Percentiles rank a stretch among this genome's conserved stretches.
phyloP scores from a whole-genome alignment of 2,113 vertebrate genomes.

The Serinus canaria region DNA sequence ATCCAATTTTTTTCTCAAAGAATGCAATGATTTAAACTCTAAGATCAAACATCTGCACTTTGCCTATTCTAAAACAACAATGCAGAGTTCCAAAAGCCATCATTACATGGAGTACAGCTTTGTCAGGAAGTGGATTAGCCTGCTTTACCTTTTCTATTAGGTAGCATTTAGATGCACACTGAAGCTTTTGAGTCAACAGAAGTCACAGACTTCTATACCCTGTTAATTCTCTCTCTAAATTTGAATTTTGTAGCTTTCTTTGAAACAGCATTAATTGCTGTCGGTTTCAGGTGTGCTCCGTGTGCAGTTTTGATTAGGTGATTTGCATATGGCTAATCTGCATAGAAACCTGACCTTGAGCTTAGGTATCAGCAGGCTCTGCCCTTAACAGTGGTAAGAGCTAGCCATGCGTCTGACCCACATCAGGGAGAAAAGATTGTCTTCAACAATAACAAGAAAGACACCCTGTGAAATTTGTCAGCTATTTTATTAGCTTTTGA shows the following conservation, averaged over 20 bases:
- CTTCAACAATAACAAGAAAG: neutral
- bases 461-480: neutral
- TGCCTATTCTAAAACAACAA: neutral
- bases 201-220: rapidly evolving
- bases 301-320: neutral
- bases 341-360: neutral
- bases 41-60: neutral
- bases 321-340: neutral
- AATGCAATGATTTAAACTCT: neutral
- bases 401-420: neutral
- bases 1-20: neutral
- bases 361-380: neutral
- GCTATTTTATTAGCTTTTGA: neutral
- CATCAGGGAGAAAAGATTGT: neutral
- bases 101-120: neutral
- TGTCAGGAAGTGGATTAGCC: neutral
- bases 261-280: neutral
- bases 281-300: neutral
- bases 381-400: neutral
- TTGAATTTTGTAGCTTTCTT: neutral
- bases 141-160: neutral
- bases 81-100: neutral
- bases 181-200: neutral
- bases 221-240: neutral
- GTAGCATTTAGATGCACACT: neutral